Evolutionary conservation across 2,888 invertebrate species (phyloP).

Genomic region (Elegia similella): DNA sequence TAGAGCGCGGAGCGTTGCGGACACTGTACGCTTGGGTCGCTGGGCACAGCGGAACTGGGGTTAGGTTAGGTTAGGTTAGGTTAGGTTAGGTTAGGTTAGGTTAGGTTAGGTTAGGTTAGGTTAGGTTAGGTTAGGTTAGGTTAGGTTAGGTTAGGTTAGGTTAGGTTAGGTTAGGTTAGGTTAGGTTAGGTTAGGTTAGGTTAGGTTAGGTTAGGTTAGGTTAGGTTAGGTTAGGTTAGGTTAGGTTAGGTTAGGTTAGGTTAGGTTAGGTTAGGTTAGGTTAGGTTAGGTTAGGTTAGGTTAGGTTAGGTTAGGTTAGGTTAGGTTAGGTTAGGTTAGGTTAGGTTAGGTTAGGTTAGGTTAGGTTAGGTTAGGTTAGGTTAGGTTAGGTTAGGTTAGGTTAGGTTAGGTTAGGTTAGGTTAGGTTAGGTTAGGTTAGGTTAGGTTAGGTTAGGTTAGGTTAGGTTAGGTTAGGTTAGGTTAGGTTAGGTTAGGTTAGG

Average conservation of each 20-base stretch:
- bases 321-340: slow-evolving; percentile 18
- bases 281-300: slow-evolving; percentile 23
- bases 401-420: slow-evolving; percentile 24
- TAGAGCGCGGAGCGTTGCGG: no score
- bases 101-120: slow-evolving; percentile 25
- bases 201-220: slow-evolving; percentile 26
- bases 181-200: slow-evolving; percentile 25
- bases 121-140: slow-evolving; percentile 22
- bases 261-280: slow-evolving; percentile 16
- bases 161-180: slow-evolving; percentile 20
- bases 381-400: slow-evolving; percentile 25
- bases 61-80: slow-evolving; percentile 24
- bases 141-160: slow-evolving; percentile 23
- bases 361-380: slow-evolving; percentile 22
- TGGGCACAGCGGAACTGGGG: no score
- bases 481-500: slow-evolving; percentile 24
- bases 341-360: slow-evolving; percentile 18
- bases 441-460: slow-evolving; percentile 26
- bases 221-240: slow-evolving; percentile 26
- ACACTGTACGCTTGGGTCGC: slow-evolving; percentile 16
- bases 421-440: slow-evolving; percentile 22
- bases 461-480: slow-evolving; percentile 25
- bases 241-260: slow-evolving; percentile 24
- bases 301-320: slow-evolving; percentile 24
- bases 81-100: slow-evolving; percentile 22